Evolutionary conservation across 2,113 vertebrate genomes (phyloP).

Genomic region (Tupaia tana): DNA sequence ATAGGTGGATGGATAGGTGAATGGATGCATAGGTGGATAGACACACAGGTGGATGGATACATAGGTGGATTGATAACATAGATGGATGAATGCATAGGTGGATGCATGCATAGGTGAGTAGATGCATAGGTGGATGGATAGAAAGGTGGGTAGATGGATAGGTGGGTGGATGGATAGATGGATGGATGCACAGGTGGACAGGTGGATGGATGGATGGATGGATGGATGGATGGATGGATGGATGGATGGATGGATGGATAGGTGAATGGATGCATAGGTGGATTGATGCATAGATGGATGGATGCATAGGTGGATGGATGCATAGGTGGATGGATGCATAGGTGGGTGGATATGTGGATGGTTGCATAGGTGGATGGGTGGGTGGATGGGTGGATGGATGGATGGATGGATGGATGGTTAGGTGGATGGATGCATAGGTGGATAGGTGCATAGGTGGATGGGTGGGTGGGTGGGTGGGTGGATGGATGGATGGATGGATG

Average conservation of each 20-base stretch:
- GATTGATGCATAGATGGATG: not conserved
- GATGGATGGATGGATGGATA: not conserved
- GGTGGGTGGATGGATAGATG: not conserved
- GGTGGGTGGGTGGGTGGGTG: not conserved
- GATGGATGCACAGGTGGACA: too few relatives aligned
- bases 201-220: not conserved
- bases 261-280: not conserved
- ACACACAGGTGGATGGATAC: not conserved
- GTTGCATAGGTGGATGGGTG: too few relatives aligned
- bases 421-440: not conserved
- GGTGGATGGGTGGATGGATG: not conserved
- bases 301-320: not conserved
- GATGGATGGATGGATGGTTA: not conserved
- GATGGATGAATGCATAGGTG: not conserved
- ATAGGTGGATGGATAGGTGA: not conserved
- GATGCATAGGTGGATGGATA: not conserved
- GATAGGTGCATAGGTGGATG: not conserved
- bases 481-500: not conserved
- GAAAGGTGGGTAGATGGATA: not conserved
- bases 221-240: not conserved
- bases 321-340: not conserved
- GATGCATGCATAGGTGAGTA: not conserved
- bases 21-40: not conserved
- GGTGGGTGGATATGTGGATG: too few relatives aligned
- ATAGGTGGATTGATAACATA: too few relatives aligned